Evolutionary conservation across 37 sponge, comb jelly and placozoan species (phyloP), one percentile per base, ranked within the genome.

Genomic region (Halichondria panicea): DNA sequence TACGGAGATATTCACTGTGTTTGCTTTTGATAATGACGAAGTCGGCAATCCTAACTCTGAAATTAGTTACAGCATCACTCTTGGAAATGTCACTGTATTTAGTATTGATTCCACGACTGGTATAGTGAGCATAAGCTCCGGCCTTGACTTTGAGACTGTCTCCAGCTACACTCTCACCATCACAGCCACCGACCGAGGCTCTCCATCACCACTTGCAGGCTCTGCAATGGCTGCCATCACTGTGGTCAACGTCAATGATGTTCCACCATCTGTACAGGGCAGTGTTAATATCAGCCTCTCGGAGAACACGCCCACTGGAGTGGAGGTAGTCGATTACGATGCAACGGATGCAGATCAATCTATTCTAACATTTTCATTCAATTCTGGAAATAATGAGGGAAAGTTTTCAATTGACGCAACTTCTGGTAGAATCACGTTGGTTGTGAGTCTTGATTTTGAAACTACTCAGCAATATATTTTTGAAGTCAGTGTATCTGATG

Each of bases 171-270:
- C 42, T 15, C 61, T 91, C 31, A 54, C 31, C 1, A 30, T 85
- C 2, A 25, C 22, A 37, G 91, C 81, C 13, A 71, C 22, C 0
- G 91, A 85, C 66, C 55, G 53, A 4, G 91, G 86, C 8, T 4
- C 21, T 25, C 86, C 86, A 19, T 48, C 8, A 18, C n/a, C 34
- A 4, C 13, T 77, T 74, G 45, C 41, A 41, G 78, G 42, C 38
- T 57, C 65, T 27, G 66, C 88, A 36, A 53, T 33, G 27, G 81
- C 86, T 11, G 0, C 30, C 31, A 38, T 93, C 21, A 64, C 60
- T n/a, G 83, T 94, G 13, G 18, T 60, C 25, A 90, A 94, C 52
- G 89, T 92, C n/a, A 87, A 87, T 46, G 93, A 92, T 44, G 48
- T 86, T 68, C 61, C 71, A 19, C 94, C 91, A 15, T 28, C 37